Evolutionary conservation across 2,113 vertebrate genomes (phyloP), one percentile per base, ranked within the genome.

Genomic region (Rousettus leschenaultii): DNA sequence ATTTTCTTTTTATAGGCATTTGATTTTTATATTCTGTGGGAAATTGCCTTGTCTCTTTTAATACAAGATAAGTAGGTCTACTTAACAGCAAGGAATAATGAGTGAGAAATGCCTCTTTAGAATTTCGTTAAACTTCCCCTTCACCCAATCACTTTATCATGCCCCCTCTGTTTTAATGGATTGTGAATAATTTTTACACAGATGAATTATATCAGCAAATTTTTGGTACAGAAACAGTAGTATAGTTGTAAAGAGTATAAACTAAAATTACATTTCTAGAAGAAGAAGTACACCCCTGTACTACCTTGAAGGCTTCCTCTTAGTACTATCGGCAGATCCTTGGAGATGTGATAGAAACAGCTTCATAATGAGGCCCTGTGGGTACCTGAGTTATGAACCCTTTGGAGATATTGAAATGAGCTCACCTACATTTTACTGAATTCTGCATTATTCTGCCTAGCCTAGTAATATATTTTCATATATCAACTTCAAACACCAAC

Each of bases 11-110:
- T 43, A 94, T 57, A 61, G 35, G 48, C 73, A 96, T 98, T 95
- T 97, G 40, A 84, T 88, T 98, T 97, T 97, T 95, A 96, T 26
- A 95, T 97, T 97, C 82, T 10, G 70, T 94, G 94, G 30, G 78
- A 94, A 97, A 97, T 95, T 97, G 12, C 83, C 85, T 94, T 96
- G 70, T 97, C 86, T 98, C 35, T 97, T 97, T 97, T 96, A 97
- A 96, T 95, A 85, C 74, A 55, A 35, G 48, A 95, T 95, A 95
- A 98, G 16, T 94, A 68, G 57, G 71, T 93, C 74, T 77, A 87
- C 86, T 94, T 95, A 97, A 85, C 30, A 53, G 16, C 40, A 97
- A 94, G 86, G n/a, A 97, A 96, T 53, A 97, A 24, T 75, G 40
- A 96, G 61, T 21, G 91, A 65, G 28, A 95, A 97, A 97, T 95